A percentile compares a stretch with the other conserved stretches of the same genome.
Conservation (phyloP, 2,888 invertebrate species). For the Diarsia brunnea region DNA sequence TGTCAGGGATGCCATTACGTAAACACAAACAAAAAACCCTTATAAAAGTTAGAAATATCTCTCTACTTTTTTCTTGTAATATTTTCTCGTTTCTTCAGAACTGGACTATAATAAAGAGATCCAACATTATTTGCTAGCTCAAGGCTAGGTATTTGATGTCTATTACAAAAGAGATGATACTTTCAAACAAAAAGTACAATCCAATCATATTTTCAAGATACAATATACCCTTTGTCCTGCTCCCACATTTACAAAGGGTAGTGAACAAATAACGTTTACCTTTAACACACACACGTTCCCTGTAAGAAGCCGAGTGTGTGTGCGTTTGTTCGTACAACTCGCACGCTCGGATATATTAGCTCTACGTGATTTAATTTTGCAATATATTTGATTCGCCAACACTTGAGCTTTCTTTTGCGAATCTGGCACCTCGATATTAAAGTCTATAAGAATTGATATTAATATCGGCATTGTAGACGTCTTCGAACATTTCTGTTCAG, state of each 20-base stretch:
- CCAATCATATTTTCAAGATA: constrained; percentile 44
- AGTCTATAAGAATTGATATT: constrained; percentile 54
- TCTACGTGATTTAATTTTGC: constrained; percentile 62
- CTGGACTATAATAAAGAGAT: constrained; percentile 17
- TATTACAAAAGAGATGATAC: constrained; percentile 38
- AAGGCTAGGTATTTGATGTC: constrained; percentile 40
- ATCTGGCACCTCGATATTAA: constrained; percentile 47
- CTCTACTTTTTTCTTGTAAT: constrained; percentile 3
- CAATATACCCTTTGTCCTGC: constrained; percentile 40
- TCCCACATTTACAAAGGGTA: constrained; percentile 27
- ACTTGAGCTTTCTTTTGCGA: constrained; percentile 37
- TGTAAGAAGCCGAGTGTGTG: neutral
- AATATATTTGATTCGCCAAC: constrained; percentile 49
- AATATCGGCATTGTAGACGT: constrained; percentile 43
- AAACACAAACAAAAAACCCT: constrained; percentile 22
- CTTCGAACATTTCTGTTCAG: constrained; percentile 32
- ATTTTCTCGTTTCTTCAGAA: constrained; percentile 9
- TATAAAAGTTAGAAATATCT: constrained; percentile 16
- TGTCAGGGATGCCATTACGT: constrained; percentile 23
- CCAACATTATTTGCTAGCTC: constrained; percentile 26
- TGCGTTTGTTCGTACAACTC: constrained; percentile 20
- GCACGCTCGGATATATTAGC: constrained; percentile 50
- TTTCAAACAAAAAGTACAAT: constrained; percentile 52
- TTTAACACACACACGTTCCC: constrained; percentile 13
- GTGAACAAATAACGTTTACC: constrained; percentile 47